Evolutionary conservation across 2,797 vertebrate genomes (phyloP).

Genomic region (Characodon lateralis): DNA sequence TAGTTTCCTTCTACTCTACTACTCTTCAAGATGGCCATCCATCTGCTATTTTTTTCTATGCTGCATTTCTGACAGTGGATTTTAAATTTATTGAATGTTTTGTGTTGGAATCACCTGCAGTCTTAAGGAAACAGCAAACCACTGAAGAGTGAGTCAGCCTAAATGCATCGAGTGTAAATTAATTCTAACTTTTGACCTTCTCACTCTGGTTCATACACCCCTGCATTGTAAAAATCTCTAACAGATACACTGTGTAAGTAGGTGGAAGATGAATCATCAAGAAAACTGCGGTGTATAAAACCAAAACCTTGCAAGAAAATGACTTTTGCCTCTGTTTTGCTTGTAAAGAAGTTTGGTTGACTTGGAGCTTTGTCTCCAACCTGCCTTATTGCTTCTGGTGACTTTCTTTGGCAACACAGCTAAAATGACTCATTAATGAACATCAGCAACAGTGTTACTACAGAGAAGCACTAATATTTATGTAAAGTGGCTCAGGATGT

Average conservation of each 20-base stretch:
- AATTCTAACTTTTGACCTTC: not conserved
- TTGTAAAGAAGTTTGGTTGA: not conserved
- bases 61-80: not conserved
- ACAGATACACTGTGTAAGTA: not conserved
- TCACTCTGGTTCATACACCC: not conserved
- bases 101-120: not conserved
- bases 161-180: not conserved
- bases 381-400: not conserved
- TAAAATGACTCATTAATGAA: not conserved
- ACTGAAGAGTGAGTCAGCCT: not conserved
- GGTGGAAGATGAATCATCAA: not conserved
- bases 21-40: not conserved
- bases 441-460: not conserved
- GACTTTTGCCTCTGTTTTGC: not conserved
- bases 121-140: not conserved
- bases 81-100: not conserved
- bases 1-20: not conserved
- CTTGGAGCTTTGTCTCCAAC: not conserved
- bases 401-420: not conserved
- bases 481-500: conserved; percentile 4
- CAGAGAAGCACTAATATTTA: not conserved
- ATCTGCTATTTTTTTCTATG: not conserved
- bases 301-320: not conserved
- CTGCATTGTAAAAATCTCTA: not conserved
- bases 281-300: not conserved